phyloP scores from a whole-genome alignment of 2,888 invertebrate species.

The Sesia apiformis region DNA sequence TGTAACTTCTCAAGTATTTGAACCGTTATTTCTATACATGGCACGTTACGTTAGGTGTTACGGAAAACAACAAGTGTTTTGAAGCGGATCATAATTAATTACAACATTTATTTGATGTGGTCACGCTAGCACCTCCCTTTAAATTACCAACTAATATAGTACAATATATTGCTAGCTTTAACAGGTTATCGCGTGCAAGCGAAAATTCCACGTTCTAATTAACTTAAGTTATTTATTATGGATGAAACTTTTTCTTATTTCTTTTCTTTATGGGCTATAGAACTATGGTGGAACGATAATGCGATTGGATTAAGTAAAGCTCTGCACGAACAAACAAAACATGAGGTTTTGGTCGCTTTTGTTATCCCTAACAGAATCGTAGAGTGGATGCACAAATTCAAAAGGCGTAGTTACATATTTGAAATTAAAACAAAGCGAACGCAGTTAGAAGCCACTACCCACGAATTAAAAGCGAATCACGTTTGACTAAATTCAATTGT shows the following conservation, averaged over 20 bases:
- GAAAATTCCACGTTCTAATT: conserved; percentile 16
- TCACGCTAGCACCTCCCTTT: conserved; percentile 23
- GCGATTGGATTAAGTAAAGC: background rate
- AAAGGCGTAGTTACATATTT: no score
- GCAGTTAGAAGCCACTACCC: no score
- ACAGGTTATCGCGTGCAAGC: conserved; percentile 24
- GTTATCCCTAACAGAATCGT: no score
- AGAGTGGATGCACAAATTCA: no score
- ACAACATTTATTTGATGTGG: conserved; percentile 28
- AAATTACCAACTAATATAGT: conserved; percentile 6
- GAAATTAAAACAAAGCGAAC: no score
- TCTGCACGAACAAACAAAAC: no score
- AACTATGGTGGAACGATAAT: background rate
- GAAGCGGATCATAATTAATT: conserved; percentile 28
- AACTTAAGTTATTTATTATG: conserved; percentile 9
- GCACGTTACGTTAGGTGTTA: background rate
- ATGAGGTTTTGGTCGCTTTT: no score
- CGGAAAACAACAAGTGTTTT: conserved; percentile 16
- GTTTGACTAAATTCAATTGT: no score
- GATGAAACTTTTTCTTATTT: background rate
- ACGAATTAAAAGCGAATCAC: no score
- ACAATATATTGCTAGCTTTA: conserved; percentile 4
- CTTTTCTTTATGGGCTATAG: background rate
- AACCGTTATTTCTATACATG: background rate
- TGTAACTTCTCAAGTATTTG: no score